Percentiles rank a stretch among this genome's conserved stretches.
phyloP scores from a whole-genome alignment of 2,888 invertebrate genomes.

The Cantharis lateralis region DNA sequence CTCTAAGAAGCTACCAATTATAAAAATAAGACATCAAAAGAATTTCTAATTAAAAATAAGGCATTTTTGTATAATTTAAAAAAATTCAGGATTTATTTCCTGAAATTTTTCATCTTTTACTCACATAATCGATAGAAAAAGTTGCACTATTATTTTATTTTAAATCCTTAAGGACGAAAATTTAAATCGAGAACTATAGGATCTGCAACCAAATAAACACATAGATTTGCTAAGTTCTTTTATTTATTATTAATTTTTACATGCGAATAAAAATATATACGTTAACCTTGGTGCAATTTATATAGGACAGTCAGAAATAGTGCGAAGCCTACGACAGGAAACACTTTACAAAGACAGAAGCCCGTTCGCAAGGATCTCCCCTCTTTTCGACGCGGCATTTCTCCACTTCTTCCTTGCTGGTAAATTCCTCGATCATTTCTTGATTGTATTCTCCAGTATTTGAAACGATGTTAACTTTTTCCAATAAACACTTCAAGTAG shows the following conservation, averaged over 20 bases:
- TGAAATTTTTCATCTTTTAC: neutral
- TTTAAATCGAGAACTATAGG: neutral
- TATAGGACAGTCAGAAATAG: neutral
- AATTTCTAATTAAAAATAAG: neutral
- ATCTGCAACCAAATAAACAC: neutral
- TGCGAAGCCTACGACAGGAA: neutral
- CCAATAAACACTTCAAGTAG: conserved; percentile 58
- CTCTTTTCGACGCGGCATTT: neutral
- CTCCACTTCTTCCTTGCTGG: neutral
- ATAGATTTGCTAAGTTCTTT: neutral
- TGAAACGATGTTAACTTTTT: conserved; percentile 56
- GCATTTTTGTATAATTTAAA: neutral
- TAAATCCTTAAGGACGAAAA: neutral
- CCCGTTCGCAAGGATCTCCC: conserved; percentile 3
- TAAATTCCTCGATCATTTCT: neutral
- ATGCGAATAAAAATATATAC: neutral
- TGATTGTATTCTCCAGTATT: conserved; percentile 22
- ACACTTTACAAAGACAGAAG: conserved; percentile 6
- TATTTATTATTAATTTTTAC: neutral
- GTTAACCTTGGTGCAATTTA: neutral
- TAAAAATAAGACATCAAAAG: neutral
- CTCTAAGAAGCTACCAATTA: neutral
- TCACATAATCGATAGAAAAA: neutral
- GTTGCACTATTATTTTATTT: neutral
- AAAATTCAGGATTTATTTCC: neutral